Base-by-base conservation (phyloP, 2,113 vertebrate species). In the Microtus pennsylvanicus region DNA sequence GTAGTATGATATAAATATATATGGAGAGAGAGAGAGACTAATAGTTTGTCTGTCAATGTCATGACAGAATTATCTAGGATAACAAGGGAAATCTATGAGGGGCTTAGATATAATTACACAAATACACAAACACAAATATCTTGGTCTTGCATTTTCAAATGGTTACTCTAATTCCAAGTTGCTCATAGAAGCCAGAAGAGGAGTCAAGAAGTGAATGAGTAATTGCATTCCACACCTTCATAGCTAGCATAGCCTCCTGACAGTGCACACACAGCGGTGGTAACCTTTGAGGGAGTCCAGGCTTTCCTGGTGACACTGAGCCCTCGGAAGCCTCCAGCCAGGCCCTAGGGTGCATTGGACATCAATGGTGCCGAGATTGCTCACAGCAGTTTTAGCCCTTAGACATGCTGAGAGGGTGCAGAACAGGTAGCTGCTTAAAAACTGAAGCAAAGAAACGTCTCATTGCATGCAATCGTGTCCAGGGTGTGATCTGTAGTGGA, bases 311-410 rank as follows among this genome's bases (percentile, higher is more conserved):
- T 21, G 26, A 58, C n/a, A 10, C 9, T 13, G n/a, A 47, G 67
- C 11, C 58, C 65, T 30, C 3, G 4, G 6, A n/a, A 12, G 1
- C 11, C 28, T 75, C 55, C 7, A 10, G 8, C 16, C 69, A 33
- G 78, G n/a, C n/a, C 4, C 1, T 47, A 16, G 0, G 7, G 7
- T 8, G 3, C 35, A 17, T 3, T 17, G 17, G 4, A 3, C 13
- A n/a, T 9, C 33, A 28, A 42, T 12, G 7, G 14, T 0, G 2
- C 24, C 11, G 1, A 10, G 33, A 38, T 19, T 76, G 87, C 12
- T 21, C n/a, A 7, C 17, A 26, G 38, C 0, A 6, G 26, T 52
- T 21, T 17, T 0, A 45, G 50, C 7, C 28, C 63, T n/a, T 4
- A 67, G 28, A 19, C 45, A 24, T 1, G n/a, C 7, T 81, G 30